Conservation (phyloP, 2,113 vertebrate genomes). For the Centrocercus urophasianus region DNA sequence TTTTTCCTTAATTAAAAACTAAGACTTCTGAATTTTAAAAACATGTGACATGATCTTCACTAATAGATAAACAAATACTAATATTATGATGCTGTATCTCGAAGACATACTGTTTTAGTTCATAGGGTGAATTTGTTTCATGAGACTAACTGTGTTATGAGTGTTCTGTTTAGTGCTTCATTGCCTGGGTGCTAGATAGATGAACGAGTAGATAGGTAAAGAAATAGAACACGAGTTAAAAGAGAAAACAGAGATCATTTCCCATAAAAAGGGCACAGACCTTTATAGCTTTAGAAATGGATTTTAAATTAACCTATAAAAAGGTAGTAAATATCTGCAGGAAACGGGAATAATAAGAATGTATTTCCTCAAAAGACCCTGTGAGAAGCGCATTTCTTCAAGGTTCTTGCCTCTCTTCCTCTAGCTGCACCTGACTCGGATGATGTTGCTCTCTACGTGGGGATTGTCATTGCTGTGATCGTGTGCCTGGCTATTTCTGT, state of each 20-base stretch:
- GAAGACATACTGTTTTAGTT: background rate
- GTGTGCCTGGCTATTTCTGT: conserved; percentile 94
- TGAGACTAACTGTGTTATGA: background rate
- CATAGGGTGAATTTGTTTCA: conserved; percentile 22
- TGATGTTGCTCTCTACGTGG: conserved; percentile 91
- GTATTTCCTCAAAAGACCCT: conserved; percentile 10
- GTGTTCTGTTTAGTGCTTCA: background rate
- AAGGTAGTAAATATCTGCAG: conserved; percentile 59
- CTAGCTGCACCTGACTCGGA: conserved; percentile 91
- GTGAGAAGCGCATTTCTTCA: background rate
- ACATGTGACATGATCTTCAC: background rate
- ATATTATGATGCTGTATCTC: background rate
- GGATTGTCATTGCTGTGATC: conserved; percentile 91
- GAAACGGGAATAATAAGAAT: conserved; percentile 9
- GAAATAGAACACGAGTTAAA: conserved; percentile 31
- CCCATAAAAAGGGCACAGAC: conserved; percentile 59
- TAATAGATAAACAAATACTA: background rate
- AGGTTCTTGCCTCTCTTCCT: conserved; percentile 2
- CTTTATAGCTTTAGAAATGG: conserved; percentile 66
- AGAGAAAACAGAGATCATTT: conserved; percentile 62
- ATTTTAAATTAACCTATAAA: conserved; percentile 76
- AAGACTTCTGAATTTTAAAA: conserved; percentile 30
- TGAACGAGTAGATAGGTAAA: conserved; percentile 4
- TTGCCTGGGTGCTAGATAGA: conserved; percentile 23
- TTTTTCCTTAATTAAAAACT: background rate